Percentiles rank a stretch among this genome's conserved stretches.
Evolutionary conservation across 2,113 vertebrate species (phyloP).

Genomic region (Progne subis): DNA sequence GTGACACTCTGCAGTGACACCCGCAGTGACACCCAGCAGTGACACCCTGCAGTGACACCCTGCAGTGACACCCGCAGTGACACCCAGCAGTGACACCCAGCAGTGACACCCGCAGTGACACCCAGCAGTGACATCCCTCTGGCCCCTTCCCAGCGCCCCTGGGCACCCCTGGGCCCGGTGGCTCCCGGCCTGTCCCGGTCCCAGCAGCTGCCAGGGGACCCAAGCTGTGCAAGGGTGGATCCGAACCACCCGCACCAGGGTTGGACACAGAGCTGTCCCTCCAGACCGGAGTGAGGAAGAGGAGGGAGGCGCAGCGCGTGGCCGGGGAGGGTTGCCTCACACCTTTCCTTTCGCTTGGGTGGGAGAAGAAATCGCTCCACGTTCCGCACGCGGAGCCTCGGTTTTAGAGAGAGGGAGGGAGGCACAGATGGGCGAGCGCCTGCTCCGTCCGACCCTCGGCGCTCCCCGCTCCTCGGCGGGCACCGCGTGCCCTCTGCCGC

Average conservation of each 20-base stretch:
- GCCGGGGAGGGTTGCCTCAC: not conserved
- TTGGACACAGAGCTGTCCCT: not conserved
- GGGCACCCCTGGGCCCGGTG: not conserved
- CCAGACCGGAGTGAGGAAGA: not conserved
- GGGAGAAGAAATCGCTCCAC: not conserved
- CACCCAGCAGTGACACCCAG: not conserved
- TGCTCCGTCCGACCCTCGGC: not conserved
- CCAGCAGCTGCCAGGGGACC: not conserved
- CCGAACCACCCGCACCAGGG: not conserved
- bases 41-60: not conserved
- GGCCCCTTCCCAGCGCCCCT: not conserved
- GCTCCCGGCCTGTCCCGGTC: not conserved
- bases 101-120: too few relatives aligned
- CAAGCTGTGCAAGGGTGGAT: not conserved
- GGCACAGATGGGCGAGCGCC: rapidly evolving
- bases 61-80: not conserved
- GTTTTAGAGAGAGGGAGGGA: rapidly evolving
- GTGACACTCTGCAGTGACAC: not conserved
- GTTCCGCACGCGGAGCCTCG: rapidly evolving
- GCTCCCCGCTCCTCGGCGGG: rapidly evolving
- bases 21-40: not conserved
- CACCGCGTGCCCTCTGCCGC: not conserved
- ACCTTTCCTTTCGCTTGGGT: not conserved
- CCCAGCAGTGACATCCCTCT: not conserved
- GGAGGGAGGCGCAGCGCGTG: rapidly evolving